A percentile compares a stretch with the other conserved stretches of the same genome.
These are phyloP conservation scores for Drosophila incognita DNA, from an alignment of 2,888 invertebrate genomes.

Conservation along the genomic window DNA sequence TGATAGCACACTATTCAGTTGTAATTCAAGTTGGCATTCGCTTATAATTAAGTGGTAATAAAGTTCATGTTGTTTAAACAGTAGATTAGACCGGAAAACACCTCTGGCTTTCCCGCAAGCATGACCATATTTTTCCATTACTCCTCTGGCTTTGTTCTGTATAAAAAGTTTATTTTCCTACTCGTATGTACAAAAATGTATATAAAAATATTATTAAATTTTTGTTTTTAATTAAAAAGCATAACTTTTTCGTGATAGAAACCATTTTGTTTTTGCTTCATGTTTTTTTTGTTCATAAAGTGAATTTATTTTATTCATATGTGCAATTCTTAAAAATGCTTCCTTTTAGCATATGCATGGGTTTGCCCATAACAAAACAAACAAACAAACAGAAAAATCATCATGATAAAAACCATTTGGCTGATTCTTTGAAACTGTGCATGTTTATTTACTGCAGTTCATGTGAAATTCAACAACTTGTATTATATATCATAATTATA, in stretches of 20 bases:
- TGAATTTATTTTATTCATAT: not conserved
- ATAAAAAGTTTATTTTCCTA: not conserved
- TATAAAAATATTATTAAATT: not conserved
- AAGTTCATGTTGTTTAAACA: not conserved
- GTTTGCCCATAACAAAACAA: not conserved
- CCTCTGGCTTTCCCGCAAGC: not conserved
- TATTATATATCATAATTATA: not conserved
- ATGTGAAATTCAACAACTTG: not conserved
- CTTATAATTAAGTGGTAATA: not conserved
- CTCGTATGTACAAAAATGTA: too few species aligned
- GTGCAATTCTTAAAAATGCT: not conserved
- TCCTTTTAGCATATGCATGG: not conserved
- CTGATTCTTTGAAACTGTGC: not conserved
- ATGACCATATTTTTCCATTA: not conserved
- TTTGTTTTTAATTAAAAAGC: not conserved
- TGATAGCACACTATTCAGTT: not conserved
- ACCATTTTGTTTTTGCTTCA: not conserved
- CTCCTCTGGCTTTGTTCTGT: not conserved
- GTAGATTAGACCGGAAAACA: not conserved
- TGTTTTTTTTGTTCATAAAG: not conserved
- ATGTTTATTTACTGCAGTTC: not conserved
- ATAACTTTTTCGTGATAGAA: not conserved
- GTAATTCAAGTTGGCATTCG: not conserved
- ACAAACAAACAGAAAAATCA: not conserved
- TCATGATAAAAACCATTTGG: not conserved